A percentile compares a stretch with the other conserved stretches of the same genome.
phyloP scores from a whole-genome alignment of 2,113 vertebrate genomes.

The Tricholaema leucomelas region DNA sequence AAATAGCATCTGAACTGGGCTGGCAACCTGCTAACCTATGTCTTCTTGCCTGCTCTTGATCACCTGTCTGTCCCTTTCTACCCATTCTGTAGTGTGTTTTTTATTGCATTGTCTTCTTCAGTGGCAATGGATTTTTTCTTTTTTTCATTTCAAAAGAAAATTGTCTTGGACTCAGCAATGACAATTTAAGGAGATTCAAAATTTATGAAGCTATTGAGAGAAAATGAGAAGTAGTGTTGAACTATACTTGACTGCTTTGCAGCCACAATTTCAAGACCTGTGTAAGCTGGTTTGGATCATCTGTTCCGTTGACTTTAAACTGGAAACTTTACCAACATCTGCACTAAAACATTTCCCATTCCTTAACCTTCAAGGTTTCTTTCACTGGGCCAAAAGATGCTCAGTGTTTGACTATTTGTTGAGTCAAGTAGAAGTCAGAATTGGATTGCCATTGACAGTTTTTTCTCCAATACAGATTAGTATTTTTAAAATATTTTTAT shows the following conservation, averaged over 20 bases:
- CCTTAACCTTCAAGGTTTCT: neutral
- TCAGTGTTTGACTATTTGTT: neutral
- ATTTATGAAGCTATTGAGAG: neutral
- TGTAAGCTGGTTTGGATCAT: neutral
- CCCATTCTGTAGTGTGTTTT: neutral
- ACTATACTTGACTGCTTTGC: neutral
- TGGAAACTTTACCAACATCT: neutral
- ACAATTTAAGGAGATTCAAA: neutral
- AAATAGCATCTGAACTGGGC: neutral
- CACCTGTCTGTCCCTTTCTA: neutral
- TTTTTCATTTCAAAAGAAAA: neutral
- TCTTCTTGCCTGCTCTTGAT: neutral
- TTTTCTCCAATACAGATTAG: neutral
- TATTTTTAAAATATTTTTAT: neutral
- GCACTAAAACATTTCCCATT: neutral
- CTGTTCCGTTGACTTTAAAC: neutral
- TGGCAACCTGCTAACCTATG: neutral
- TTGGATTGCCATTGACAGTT: neutral
- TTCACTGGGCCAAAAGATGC: neutral
- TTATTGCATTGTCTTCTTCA: neutral
- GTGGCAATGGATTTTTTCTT: neutral
- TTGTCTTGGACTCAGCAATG: neutral
- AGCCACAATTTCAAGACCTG: neutral
- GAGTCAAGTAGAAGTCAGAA: neutral
- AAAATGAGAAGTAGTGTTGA: neutral